A percentile compares a stretch with the other conserved stretches of the same genome.
These are phyloP conservation scores for Amphiura filiformis DNA, from an alignment of 35 echinoderm and acorn worm genomes.

Conservation along the genomic window DNA sequence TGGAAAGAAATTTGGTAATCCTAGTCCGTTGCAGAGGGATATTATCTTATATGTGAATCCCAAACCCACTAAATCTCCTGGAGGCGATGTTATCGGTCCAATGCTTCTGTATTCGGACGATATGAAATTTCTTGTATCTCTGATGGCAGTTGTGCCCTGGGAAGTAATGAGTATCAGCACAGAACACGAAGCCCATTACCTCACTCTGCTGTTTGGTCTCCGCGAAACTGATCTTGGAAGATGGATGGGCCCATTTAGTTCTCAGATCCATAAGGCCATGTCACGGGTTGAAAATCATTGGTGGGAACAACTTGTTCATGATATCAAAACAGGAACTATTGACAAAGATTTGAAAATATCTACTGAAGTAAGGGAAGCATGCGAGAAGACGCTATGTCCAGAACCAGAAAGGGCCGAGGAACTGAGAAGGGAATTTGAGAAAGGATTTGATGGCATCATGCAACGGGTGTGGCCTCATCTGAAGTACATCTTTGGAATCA, in stretches of 20 bases:
- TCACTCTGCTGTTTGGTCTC: conserved; percentile 67
- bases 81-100: conserved; percentile 16
- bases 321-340: conserved; percentile 52
- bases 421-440: conserved; percentile 56
- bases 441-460: conserved; percentile 71
- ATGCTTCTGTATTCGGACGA: not conserved
- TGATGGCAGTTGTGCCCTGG: conserved; percentile 5
- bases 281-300: conserved; percentile 46
- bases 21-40: conserved; percentile 22
- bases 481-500: conserved; percentile 20
- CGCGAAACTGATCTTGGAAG: conserved; percentile 33
- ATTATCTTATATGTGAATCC: conserved; percentile 35
- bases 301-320: conserved; percentile 65
- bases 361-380: conserved; percentile 21
- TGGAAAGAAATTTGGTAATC: not conserved
- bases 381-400: not conserved
- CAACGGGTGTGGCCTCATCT: conserved; percentile 72
- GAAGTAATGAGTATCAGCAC: conserved; percentile 45
- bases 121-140: not conserved
- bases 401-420: conserved; percentile 53
- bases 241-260: conserved; percentile 1
- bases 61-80: not conserved
- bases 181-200: conserved; percentile 45
- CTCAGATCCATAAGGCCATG: conserved; percentile 30
- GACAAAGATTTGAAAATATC: conserved; percentile 38